Percentiles rank a stretch among this genome's conserved stretches.
Evolutionary conservation across 2,113 vertebrate genomes (phyloP).

Genomic region (Loxodonta africana): DNA sequence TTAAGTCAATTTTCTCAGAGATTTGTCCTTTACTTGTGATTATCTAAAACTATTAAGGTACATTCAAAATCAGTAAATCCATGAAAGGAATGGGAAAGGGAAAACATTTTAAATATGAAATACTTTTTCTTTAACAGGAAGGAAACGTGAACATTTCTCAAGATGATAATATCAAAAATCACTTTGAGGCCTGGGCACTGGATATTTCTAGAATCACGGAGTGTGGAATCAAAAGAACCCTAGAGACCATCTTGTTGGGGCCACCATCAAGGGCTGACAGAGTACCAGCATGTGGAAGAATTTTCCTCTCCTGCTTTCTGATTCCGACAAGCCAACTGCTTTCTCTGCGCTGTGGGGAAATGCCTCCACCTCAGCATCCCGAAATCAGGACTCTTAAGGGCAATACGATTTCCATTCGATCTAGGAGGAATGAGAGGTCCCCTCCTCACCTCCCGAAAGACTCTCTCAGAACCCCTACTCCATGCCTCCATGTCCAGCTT

Average conservation of each 20-base stretch:
- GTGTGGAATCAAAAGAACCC: not conserved
- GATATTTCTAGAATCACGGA: not conserved
- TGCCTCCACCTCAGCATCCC: not conserved
- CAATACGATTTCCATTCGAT: not conserved
- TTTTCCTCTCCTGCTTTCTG: not conserved
- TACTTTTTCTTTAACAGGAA: not conserved
- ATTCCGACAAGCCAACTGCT: not conserved
- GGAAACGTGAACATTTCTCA: not conserved
- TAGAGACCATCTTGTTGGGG: not conserved
- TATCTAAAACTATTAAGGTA: constrained; percentile 3
- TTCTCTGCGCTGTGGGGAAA: not conserved
- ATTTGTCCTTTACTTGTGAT: constrained; percentile 30
- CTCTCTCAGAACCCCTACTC: not conserved
- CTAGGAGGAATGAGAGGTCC: not conserved
- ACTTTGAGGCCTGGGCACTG: not conserved
- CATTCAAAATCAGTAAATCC: constrained; percentile 31
- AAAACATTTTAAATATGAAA: not conserved
- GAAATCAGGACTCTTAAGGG: not conserved
- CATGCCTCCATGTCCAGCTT: not conserved
- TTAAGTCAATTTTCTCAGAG: not conserved
- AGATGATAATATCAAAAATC: not conserved
- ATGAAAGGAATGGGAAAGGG: not conserved
- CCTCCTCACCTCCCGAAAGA: not conserved
- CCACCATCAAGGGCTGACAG: not conserved
- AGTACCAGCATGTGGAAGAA: not conserved